These are phyloP conservation scores for Gobiocypris rarus DNA, from an alignment of 2,113 vertebrate genomes.

Conservation along the genomic window DNA sequence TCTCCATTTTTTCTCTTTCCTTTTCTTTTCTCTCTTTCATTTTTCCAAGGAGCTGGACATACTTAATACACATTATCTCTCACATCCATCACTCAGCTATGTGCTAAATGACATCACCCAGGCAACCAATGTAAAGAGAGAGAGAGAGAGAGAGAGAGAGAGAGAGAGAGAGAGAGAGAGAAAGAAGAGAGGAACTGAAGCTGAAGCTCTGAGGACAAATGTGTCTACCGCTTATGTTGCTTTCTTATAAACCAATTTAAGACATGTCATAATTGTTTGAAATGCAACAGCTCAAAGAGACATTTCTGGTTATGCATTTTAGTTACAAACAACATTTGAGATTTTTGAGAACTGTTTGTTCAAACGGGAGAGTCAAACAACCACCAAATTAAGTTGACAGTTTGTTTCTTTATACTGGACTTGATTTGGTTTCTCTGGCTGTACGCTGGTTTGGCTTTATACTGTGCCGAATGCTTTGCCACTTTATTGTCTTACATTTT, in stretches of 20 bases:
- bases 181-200: conserved; percentile 74
- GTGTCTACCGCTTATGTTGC: conserved; percentile 26
- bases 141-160: conserved; percentile 69
- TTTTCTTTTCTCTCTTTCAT: conserved; percentile 57
- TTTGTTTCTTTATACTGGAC: conserved; percentile 50
- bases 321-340: conserved; percentile 21
- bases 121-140: conserved; percentile 64
- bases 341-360: conserved; percentile 50
- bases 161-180: conserved; percentile 64
- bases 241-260: conserved; percentile 40
- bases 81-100: conserved; percentile 83
- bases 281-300: not conserved
- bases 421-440: conserved; percentile 53
- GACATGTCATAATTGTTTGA: conserved; percentile 37
- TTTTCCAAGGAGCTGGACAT: conserved; percentile 81
- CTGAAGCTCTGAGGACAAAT: conserved; percentile 64
- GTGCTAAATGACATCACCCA: conserved; percentile 82
- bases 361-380: conserved; percentile 34
- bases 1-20: conserved; percentile 38
- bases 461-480: conserved; percentile 49
- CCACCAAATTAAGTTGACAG: conserved; percentile 53
- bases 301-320: conserved; percentile 32
- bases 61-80: conserved; percentile 85
- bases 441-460: conserved; percentile 34
- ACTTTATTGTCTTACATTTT: conserved; percentile 57